Percentiles rank a stretch among this genome's conserved stretches.
Evolutionary conservation across 2,888 invertebrate species (phyloP).

Genomic region (Lobophora halterata): DNA sequence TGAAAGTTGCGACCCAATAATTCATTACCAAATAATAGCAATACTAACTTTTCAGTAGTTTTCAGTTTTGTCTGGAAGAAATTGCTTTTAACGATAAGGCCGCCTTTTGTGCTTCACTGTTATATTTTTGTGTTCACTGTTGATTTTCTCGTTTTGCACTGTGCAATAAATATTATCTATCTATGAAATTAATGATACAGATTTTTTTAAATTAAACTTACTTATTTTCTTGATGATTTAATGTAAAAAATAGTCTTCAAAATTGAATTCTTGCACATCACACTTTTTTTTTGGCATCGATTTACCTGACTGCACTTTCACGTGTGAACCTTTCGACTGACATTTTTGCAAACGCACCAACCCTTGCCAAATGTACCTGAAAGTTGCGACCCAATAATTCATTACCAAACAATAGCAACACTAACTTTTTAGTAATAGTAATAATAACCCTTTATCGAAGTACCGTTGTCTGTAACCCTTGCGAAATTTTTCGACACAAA

Average conservation of each 20-base stretch:
- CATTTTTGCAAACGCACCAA: constrained; percentile 64
- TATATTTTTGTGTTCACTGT: too few relatives aligned
- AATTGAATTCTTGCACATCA: too few relatives aligned
- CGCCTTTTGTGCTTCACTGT: too few relatives aligned
- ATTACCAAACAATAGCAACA: constrained; percentile 74
- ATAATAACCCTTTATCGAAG: constrained; percentile 74
- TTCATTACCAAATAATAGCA: constrained; percentile 76
- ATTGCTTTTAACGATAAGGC: too few relatives aligned
- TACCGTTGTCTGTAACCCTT: constrained; percentile 69
- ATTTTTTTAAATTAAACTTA: too few relatives aligned
- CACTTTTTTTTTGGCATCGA: too few relatives aligned
- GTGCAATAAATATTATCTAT: too few relatives aligned
- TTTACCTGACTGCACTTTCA: constrained; percentile 66
- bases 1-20: constrained; percentile 79
- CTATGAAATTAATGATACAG: too few relatives aligned
- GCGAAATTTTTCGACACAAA: constrained; percentile 76
- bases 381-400: constrained; percentile 79
- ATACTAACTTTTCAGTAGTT: constrained; percentile 74
- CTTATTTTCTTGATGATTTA: too few relatives aligned
- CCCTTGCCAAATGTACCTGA: constrained; percentile 80
- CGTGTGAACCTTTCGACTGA: constrained; percentile 73
- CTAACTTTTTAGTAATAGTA: constrained; percentile 75
- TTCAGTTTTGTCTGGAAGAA: too few relatives aligned
- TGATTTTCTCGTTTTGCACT: too few relatives aligned
- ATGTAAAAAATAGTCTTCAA: too few relatives aligned